Evolutionary conservation across 2,113 vertebrate species (phyloP).

Genomic region (Charina bottae): DNA sequence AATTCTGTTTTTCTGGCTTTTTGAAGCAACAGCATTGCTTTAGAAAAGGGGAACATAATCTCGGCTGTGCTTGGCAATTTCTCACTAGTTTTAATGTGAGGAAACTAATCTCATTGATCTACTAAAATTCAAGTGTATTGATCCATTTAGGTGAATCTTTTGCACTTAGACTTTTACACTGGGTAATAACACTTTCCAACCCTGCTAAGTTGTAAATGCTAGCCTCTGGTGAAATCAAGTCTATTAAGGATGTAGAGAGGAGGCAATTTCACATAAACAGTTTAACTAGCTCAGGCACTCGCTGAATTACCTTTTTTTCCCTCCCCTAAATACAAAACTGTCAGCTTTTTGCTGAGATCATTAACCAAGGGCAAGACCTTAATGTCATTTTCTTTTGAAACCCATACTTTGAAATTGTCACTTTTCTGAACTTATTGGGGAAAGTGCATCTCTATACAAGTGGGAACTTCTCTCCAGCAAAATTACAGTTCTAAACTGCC

Average conservation of each 20-base stretch:
- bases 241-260: constrained; percentile 34
- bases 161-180: constrained; percentile 42
- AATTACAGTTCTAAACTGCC: neutral
- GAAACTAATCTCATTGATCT: constrained; percentile 42
- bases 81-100: constrained; percentile 53
- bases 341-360: constrained; percentile 26
- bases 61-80: constrained; percentile 27
- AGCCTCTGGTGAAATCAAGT: constrained; percentile 39
- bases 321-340: constrained; percentile 17
- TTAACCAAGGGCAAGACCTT: constrained; percentile 1
- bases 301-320: neutral
- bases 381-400: constrained; percentile 38
- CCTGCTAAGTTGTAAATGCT: constrained; percentile 31
- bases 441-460: neutral
- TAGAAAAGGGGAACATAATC: constrained; percentile 43
- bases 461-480: neutral
- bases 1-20: constrained; percentile 20
- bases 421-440: neutral
- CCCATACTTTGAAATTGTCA: neutral
- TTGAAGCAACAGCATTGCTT: constrained; percentile 26
- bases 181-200: constrained; percentile 29
- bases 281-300: constrained; percentile 14
- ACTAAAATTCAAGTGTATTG: constrained; percentile 44
- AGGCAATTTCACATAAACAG: constrained; percentile 48
- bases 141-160: constrained; percentile 49